Base-by-base conservation (phyloP, 2,888 invertebrate genomes). In the Oscheius sp. region DNA sequence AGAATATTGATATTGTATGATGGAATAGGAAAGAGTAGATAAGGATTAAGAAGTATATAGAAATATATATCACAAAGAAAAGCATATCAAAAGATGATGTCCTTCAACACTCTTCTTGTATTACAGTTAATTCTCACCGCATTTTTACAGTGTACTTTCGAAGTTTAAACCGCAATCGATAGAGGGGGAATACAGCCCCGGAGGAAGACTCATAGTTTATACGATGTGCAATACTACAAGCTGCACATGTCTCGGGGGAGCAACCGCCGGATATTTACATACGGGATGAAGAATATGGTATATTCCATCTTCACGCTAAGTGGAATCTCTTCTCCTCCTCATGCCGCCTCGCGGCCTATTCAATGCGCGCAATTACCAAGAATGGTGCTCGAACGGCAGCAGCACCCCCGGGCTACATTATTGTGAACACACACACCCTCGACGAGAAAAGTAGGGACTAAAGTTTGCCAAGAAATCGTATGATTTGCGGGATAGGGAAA, bases 331-430 rank as follows among this genome's bases (percentile, higher is more conserved):
- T 44, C 45, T 47, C 24, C 17, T 44, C 17, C 47, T 47, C 20
- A 20, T 41, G 47, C 47, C 47, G 47, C 22, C 41, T 41, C 41
- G 41, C 41, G 67, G 20, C 54, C 54, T 50, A 56, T 56, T 66
- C 56, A 66, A 66, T 66, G 56, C 66, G 32, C 50, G 54, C 66
- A 66, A 66, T 66, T 66, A 66, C 66, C 50, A 44, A 49, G 66
- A 66, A 66, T 66, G 66, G 66, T 66, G 66, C 66, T 66, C 56
- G 56, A 66, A 56, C 62, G 62, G 47, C 62, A 26, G 28, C 26
- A 32, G n/a, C 6, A 22, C 54, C 33, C 41, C 41, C 62, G n/a
- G 62, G 47, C 62, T 62, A 62, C 62, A 62, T 62, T 62, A 62
- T 62, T 47, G 62, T 49, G 62, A 41, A 28, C 41, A 30, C 5